Base-by-base conservation (phyloP, 2,797 vertebrate genomes). In the Poecilia picta region DNA sequence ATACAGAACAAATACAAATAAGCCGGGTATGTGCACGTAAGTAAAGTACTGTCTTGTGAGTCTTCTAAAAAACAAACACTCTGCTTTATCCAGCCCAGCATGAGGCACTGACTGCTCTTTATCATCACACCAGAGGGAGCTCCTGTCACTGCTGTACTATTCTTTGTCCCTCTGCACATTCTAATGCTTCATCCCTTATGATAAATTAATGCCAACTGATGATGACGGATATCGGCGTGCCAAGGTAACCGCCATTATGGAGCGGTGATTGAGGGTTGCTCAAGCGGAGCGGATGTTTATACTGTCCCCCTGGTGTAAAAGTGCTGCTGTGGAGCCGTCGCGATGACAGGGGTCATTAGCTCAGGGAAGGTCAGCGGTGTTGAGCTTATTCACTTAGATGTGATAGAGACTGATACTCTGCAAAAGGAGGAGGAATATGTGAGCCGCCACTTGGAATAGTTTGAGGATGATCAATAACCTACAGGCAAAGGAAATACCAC, bases 281-380 rank as follows among this genome's bases (percentile, higher is more conserved):
- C 81, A 81, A 75, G 77, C 86, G 81, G 79, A 86, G 85, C 85
- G 84, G 89, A 85, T 93, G 94, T 93, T 93, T 93, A 82, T 87
- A 88, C 86, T 89, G 83, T 79, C 83, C 92, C 93, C 89, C 88
- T 55, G 78, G 89, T 91, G 92, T 87, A 88, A 87, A 53, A 86
- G 84, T 66, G 79, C 78, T 78, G 75, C 83, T 89, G 89, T 87
- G 87, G 81, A 78, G 84, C 72, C 64, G 0, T 39, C 78, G 87
- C 86, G 90, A 89, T 93, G 89, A 89, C 83, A 87, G 83, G 89
- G 92, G 91, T 94, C 92, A 94, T 95, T 95, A 95, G 83, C 80
- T 76, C 43, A 66, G 72, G 79, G 92, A 95, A 95, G 94, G 92
- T 94, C 94, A 94, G 79, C n/a, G 43, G 84, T 89, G 91, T 91